These are phyloP conservation scores for Beroe forskalii DNA, from an alignment of 37 sponge, comb jelly and placozoan genomes.

Conservation along the genomic window DNA sequence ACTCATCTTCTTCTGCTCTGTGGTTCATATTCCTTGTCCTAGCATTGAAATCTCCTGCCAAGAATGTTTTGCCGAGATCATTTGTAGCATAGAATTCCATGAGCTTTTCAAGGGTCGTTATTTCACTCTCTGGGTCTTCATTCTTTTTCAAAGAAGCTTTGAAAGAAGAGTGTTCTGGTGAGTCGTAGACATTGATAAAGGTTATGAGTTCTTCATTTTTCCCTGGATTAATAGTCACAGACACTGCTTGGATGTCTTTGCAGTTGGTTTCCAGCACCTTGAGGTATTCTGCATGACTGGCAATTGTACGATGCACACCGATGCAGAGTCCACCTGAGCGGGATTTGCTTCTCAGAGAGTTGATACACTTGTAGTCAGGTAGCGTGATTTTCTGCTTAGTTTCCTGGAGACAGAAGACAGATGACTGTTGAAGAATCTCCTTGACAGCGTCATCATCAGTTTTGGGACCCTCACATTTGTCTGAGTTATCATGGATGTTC, in stretches of 20 bases:
- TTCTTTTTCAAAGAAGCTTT: background rate
- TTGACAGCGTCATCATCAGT: background rate
- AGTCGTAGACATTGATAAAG: constrained; percentile 19
- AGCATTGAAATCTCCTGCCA: too few species aligned
- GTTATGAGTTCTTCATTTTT: background rate
- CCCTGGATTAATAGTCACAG: background rate
- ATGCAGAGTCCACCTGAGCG: constrained; percentile 11
- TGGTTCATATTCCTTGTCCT: too few species aligned
- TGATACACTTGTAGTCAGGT: background rate
- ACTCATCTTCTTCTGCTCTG: background rate
- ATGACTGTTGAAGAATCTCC: too few species aligned
- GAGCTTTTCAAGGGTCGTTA: too few species aligned
- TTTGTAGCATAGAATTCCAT: too few species aligned
- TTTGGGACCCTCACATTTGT: background rate
- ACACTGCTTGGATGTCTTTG: background rate
- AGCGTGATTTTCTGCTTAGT: background rate
- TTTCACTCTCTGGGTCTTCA: too few species aligned
- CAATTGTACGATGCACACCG: background rate
- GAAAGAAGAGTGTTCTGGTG: constrained; percentile 22
- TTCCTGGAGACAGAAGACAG: background rate
- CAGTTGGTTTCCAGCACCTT: background rate
- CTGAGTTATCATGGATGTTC: background rate
- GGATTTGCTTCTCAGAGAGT: background rate
- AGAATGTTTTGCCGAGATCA: too few species aligned
- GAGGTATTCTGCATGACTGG: background rate